phyloP scores from a whole-genome alignment of 2,113 vertebrate genomes.

The Peromyscus maniculatus region DNA sequence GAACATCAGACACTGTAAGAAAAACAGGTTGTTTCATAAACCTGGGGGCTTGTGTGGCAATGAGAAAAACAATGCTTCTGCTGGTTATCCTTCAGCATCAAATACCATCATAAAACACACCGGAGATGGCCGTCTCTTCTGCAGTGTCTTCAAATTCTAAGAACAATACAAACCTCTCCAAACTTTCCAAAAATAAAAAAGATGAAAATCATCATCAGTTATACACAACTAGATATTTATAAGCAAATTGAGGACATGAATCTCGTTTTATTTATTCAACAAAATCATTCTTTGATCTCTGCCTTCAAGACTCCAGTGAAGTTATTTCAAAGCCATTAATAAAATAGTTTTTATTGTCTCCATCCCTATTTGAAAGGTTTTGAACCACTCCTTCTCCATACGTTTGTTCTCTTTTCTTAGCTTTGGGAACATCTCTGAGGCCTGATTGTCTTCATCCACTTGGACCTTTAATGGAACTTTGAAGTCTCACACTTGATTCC shows the following conservation, averaged over 20 bases:
- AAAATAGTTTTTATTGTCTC: background rate
- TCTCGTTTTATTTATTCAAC: background rate
- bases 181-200: background rate
- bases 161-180: background rate
- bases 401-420: background rate
- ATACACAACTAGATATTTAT: constrained; percentile 11
- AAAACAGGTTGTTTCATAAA: constrained; percentile 8
- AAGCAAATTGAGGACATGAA: background rate
- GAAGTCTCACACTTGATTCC: rapidly evolving
- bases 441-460: background rate
- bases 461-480: background rate
- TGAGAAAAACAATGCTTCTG: constrained; percentile 4
- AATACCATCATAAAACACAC: background rate
- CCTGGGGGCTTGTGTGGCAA: background rate
- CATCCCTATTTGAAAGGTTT: background rate
- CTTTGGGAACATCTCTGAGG: background rate
- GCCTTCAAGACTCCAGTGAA: background rate
- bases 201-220: background rate
- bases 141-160: constrained; percentile 28
- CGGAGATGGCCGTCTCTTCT: background rate
- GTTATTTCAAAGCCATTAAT: background rate
- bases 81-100: constrained; percentile 3
- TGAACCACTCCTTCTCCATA: background rate
- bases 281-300: background rate
- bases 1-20: constrained; percentile 2